These are phyloP conservation scores for Centropyge bicolor DNA, from an alignment of 2,797 vertebrate genomes.

Conservation along the genomic window DNA sequence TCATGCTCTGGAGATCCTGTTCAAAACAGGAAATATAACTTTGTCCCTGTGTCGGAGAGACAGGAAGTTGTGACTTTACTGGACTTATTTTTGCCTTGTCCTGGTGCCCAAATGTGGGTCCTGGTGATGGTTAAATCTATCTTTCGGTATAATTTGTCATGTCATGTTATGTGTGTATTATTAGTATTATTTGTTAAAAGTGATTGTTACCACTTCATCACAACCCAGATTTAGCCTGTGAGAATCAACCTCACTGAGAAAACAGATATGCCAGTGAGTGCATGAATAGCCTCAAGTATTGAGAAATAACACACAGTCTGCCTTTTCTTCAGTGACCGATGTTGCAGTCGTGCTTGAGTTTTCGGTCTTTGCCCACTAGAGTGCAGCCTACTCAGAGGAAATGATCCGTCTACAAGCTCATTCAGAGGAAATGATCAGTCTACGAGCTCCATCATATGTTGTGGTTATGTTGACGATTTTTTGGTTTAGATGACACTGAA, in stretches of 20 bases:
- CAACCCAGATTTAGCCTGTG: not conserved
- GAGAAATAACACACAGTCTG: not conserved
- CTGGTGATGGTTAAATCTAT: not conserved
- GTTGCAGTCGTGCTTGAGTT: conserved; percentile 30
- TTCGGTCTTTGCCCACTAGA: conserved; percentile 75
- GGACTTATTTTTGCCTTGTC: conserved; percentile 14
- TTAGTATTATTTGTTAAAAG: not conserved
- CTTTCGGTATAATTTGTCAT: not conserved
- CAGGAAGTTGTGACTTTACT: conserved; percentile 61
- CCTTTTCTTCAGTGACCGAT: not conserved
- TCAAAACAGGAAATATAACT: conserved; percentile 75
- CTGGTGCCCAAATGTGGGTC: conserved; percentile 11
- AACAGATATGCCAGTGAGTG: not conserved
- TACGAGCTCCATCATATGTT: not conserved
- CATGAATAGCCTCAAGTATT: not conserved
- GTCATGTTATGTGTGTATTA: not conserved
- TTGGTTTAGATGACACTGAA: not conserved
- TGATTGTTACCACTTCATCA: not conserved
- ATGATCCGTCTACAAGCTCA: not conserved
- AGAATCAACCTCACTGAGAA: not conserved
- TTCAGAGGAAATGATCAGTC: conserved; percentile 32
- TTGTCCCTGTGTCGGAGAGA: conserved; percentile 47
- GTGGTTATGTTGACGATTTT: not conserved
- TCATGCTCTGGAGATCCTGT: conserved; percentile 61
- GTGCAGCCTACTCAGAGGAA: conserved; percentile 71